These are phyloP conservation scores for Bos indicus DNA, from an alignment of 2,113 vertebrate genomes.

Conservation along the genomic window DNA sequence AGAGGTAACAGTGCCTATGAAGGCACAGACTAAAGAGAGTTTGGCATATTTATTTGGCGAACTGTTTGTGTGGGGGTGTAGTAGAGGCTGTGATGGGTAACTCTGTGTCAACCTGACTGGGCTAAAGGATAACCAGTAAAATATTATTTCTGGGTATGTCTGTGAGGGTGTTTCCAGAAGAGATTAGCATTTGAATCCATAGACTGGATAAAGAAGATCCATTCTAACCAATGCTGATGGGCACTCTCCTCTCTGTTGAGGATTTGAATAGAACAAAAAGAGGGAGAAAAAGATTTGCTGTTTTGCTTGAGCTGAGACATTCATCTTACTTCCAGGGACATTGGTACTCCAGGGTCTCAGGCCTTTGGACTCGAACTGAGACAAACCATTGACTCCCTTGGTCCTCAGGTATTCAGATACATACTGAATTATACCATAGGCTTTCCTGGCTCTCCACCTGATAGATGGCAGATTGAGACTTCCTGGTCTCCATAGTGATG, in stretches of 20 bases:
- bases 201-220: not conserved
- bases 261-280: not conserved
- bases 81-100: not conserved
- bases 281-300: not conserved
- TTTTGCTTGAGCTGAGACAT: not conserved
- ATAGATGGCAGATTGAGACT: not conserved
- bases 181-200: not conserved
- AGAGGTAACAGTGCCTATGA: not conserved
- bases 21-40: not conserved
- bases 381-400: not conserved
- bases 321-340: not conserved
- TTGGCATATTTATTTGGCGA: not conserved
- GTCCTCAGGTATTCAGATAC: not conserved
- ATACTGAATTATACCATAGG: not conserved
- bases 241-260: not conserved
- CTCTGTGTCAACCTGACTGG: not conserved
- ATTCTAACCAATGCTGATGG: not conserved
- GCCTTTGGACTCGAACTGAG: not conserved
- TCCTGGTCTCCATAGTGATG: not conserved
- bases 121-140: not conserved
- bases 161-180: not conserved
- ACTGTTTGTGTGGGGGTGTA: not conserved
- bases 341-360: not conserved
- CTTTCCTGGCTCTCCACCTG: not conserved
- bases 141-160: not conserved